A percentile compares a stretch with the other conserved stretches of the same genome.
Evolutionary conservation across 2,888 invertebrate species (phyloP).

Genomic region (Trissolcus brochymenae): DNA sequence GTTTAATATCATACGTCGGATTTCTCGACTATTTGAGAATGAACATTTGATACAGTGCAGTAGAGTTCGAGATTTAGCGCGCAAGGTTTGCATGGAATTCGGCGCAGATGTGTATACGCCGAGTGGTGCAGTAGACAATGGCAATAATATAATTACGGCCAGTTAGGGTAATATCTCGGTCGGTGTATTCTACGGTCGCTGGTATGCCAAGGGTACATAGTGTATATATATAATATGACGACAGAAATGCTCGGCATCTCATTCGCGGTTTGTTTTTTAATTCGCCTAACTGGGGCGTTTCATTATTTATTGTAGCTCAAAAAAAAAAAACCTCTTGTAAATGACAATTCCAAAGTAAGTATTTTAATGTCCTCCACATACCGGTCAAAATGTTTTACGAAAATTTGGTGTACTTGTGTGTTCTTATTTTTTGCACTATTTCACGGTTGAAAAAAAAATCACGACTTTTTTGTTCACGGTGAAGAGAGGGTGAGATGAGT

Average conservation of each 20-base stretch:
- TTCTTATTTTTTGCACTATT: no score
- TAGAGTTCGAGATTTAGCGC: slow-evolving; percentile 48
- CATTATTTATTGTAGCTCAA: slow-evolving; percentile 5
- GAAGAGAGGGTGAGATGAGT: neutral
- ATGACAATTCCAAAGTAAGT: no score
- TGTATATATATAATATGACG: slow-evolving; percentile 55
- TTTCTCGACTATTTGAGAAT: slow-evolving; percentile 48
- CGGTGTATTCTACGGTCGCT: slow-evolving; percentile 64
- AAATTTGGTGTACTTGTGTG: no score
- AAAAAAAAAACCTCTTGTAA: neutral
- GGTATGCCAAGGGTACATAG: slow-evolving; percentile 61
- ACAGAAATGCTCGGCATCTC: slow-evolving; percentile 49
- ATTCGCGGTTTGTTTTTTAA: slow-evolving; percentile 29
- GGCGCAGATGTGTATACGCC: slow-evolving; percentile 57
- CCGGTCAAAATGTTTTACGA: neutral
- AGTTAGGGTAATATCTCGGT: slow-evolving; percentile 71
- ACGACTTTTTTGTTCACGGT: neutral
- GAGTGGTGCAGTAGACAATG: slow-evolving; percentile 66
- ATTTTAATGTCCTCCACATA: no score
- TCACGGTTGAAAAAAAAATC: neutral
- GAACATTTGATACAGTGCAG: slow-evolving; percentile 50
- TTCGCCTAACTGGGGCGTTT: slow-evolving; percentile 12
- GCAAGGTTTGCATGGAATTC: slow-evolving; percentile 58
- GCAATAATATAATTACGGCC: slow-evolving; percentile 72
- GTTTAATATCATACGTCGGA: slow-evolving; percentile 46